phyloP scores from a whole-genome alignment of 1,140 invertebrate genomes.

The Zaprionus ornatus region DNA sequence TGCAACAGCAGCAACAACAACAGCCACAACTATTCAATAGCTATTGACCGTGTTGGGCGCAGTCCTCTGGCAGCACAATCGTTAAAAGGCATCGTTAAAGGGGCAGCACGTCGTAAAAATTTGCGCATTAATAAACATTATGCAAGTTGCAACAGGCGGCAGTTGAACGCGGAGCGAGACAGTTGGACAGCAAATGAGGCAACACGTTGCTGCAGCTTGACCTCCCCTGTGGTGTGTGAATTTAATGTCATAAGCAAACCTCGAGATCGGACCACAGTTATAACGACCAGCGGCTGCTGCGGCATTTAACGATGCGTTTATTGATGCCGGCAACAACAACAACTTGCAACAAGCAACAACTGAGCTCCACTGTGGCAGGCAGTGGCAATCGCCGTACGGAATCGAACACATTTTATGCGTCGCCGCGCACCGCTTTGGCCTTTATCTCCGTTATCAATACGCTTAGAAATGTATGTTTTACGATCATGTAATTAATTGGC shows the following conservation, averaged over 20 bases:
- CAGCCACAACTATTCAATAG: constrained; percentile 44
- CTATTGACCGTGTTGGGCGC: constrained; percentile 33
- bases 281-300: constrained; percentile 40
- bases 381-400: not conserved
- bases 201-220: constrained; percentile 41
- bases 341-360: not conserved
- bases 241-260: constrained; percentile 59
- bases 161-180: too few relatives aligned
- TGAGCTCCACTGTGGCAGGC: not conserved
- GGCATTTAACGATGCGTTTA: constrained; percentile 75
- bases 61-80: constrained; percentile 47
- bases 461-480: constrained; percentile 66
- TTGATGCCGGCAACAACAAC: constrained; percentile 47
- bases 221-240: constrained; percentile 65
- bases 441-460: constrained; percentile 78
- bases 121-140: constrained; percentile 80
- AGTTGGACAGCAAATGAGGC: constrained; percentile 47
- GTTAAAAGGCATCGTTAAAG: constrained; percentile 71
- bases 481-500: constrained; percentile 70
- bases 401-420: constrained; percentile 45
- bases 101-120: constrained; percentile 67
- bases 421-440: constrained; percentile 22
- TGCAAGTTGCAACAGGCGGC: constrained; percentile 62
- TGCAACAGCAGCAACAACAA: constrained; percentile 14
- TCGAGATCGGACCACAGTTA: constrained; percentile 53